These are phyloP conservation scores for Oophaga pumilio DNA, from an alignment of 2,113 vertebrate genomes.

Conservation along the genomic window DNA sequence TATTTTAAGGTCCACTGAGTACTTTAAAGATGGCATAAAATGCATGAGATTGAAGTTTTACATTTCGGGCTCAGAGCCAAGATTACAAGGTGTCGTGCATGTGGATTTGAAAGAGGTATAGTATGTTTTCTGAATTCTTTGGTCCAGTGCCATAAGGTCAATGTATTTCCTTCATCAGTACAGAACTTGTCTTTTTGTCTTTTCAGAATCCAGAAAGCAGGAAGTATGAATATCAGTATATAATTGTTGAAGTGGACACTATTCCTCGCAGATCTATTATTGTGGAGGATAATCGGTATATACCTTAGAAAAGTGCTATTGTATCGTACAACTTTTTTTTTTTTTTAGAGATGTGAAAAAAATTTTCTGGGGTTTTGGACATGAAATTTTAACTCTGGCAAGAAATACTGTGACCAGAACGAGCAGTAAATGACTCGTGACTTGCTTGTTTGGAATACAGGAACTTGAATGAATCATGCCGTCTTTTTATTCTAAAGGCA, in stretches of 20 bases:
- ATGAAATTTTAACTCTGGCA: slow-evolving; percentile 12
- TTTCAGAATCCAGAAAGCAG: slow-evolving; percentile 84
- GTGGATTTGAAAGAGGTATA: slow-evolving; percentile 88
- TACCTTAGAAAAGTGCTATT: not conserved
- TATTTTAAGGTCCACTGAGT: slow-evolving; percentile 81
- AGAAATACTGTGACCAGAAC: not conserved
- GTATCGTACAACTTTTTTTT: not conserved
- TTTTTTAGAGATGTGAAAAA: not conserved
- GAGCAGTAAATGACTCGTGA: slow-evolving; percentile 26
- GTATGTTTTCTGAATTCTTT: not conserved
- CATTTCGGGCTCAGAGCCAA: slow-evolving; percentile 89
- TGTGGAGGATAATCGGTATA: slow-evolving; percentile 87
- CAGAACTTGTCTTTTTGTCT: not conserved
- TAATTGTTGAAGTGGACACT: slow-evolving; percentile 87
- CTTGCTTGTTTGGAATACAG: not conserved
- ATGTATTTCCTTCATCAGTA: not conserved
- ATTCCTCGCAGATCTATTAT: slow-evolving; percentile 88
- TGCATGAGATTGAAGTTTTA: slow-evolving; percentile 91
- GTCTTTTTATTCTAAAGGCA: not conserved
- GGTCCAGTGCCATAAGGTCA: not conserved
- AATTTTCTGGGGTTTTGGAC: not conserved
- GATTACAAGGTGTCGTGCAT: slow-evolving; percentile 86
- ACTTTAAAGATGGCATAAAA: slow-evolving; percentile 83
- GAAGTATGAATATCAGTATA: slow-evolving; percentile 84
- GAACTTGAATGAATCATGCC: slow-evolving; percentile 20